Percentiles rank a stretch among this genome's conserved stretches.
Evolutionary conservation across 1,140 invertebrate genomes (phyloP).

Genomic region (Ostrea edulis): DNA sequence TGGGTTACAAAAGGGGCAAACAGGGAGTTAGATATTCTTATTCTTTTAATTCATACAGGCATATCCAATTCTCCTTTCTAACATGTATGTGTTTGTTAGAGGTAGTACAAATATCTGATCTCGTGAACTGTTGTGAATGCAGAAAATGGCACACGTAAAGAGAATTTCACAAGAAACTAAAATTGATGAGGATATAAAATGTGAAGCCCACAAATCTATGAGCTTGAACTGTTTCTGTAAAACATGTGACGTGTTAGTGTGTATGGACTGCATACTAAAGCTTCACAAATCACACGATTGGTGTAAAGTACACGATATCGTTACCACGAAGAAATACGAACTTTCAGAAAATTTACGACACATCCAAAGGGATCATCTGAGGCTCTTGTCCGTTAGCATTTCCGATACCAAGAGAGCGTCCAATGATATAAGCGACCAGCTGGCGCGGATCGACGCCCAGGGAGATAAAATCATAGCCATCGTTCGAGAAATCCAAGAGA

Average conservation of each 20-base stretch:
- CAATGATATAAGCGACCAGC: background rate
- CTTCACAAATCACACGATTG: slow-evolving; percentile 14
- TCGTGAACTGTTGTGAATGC: background rate
- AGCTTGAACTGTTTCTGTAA: background rate
- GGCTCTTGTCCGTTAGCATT: background rate
- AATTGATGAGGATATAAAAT: background rate
- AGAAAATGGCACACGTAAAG: background rate
- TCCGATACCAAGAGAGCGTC: background rate
- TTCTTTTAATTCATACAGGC: background rate
- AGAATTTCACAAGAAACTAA: background rate
- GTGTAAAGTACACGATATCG: background rate
- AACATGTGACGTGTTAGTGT: background rate
- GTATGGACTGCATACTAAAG: background rate
- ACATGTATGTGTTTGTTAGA: background rate
- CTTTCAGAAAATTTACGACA: background rate
- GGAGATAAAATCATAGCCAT: background rate
- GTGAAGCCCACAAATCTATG: background rate
- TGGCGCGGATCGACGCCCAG: background rate
- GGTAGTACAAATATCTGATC: background rate
- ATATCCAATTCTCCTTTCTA: background rate
- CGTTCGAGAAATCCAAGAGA: background rate
- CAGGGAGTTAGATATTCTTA: background rate
- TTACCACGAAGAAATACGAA: background rate
- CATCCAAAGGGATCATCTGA: background rate
- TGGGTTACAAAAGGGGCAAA: background rate